These are phyloP conservation scores for Antennarius striatus DNA, from an alignment of 2,113 vertebrate species.

Conservation along the genomic window DNA sequence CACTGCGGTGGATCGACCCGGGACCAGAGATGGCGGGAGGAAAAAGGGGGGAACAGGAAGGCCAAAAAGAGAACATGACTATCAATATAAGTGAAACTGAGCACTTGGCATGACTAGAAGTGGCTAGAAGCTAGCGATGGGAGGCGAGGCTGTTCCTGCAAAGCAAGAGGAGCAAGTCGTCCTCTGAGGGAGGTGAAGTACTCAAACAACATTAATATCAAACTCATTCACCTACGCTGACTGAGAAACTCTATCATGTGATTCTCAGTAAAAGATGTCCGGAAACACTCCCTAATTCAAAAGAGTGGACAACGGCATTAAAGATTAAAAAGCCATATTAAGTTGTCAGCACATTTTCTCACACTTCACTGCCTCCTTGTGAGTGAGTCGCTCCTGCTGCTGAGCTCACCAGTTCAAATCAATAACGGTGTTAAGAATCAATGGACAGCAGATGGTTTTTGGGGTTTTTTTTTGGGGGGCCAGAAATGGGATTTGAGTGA, in stretches of 20 bases:
- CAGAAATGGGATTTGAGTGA: conserved; percentile 57
- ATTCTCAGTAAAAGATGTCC: neutral
- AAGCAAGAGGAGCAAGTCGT: conserved; percentile 1
- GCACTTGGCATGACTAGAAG: conserved; percentile 48
- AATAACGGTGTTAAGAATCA: conserved; percentile 67
- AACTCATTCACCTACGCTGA: too few species aligned
- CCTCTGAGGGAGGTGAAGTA: neutral
- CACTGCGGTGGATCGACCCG: conserved; percentile 22
- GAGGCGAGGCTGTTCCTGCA: conserved; percentile 28
- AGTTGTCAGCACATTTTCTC: conserved; percentile 39
- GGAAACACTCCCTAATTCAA: neutral
- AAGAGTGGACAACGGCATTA: conserved; percentile 37
- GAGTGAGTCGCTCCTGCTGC: conserved; percentile 46
- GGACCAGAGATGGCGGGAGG: conserved; percentile 21
- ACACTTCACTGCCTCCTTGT: conserved; percentile 41
- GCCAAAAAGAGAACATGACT: conserved; percentile 25
- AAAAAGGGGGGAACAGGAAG: conserved; percentile 10
- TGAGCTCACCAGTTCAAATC: conserved; percentile 58
- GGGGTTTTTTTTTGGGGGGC: too few species aligned
- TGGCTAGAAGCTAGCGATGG: conserved; percentile 36
- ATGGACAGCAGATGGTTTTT: conserved; percentile 66
- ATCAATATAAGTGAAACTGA: conserved; percentile 54
- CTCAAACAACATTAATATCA: too few species aligned
- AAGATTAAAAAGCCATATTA: conserved; percentile 63
- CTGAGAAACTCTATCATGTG: neutral